phyloP scores from a whole-genome alignment of 2,888 invertebrate genomes.

The Aproaerema taeniolella region DNA sequence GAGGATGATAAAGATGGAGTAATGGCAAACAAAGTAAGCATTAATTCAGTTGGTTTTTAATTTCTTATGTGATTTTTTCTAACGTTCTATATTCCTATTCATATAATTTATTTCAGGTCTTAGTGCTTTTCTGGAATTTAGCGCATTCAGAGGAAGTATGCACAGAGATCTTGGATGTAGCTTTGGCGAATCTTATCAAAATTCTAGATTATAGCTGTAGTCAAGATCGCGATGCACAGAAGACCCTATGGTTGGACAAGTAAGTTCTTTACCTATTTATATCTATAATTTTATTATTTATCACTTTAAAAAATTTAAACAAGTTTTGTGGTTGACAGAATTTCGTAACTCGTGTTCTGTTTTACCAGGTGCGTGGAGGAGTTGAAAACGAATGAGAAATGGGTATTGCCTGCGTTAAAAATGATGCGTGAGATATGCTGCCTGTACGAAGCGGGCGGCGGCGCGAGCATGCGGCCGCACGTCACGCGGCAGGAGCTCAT shows the following conservation, averaged over 20 bases:
- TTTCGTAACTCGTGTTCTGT: neutral
- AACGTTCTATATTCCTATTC: neutral
- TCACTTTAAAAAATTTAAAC: neutral
- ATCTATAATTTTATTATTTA: neutral
- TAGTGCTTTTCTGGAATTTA: slow-evolving; percentile 97
- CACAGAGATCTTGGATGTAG: slow-evolving; percentile 98
- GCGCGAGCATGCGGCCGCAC: slow-evolving; percentile 58
- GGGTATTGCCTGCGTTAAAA: slow-evolving; percentile 96
- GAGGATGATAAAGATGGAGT: slow-evolving; percentile 99
- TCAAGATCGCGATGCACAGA: slow-evolving; percentile 97
- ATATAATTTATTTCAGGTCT: slow-evolving; percentile 71
- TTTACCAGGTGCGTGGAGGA: slow-evolving; percentile 89
- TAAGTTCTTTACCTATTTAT: slow-evolving; percentile 46
- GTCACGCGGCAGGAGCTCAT: slow-evolving; percentile 85
- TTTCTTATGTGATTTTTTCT: too few species aligned
- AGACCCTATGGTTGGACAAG: slow-evolving; percentile 96
- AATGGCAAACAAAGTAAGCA: slow-evolving; percentile 94
- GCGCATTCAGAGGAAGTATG: slow-evolving; percentile 97
- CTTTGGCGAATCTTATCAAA: slow-evolving; percentile 95
- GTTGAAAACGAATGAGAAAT: slow-evolving; percentile 89
- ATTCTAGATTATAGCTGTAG: slow-evolving; percentile 98
- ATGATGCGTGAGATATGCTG: slow-evolving; percentile 97
- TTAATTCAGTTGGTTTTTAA: neutral
- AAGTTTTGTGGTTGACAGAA: neutral
- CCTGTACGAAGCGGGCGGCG: slow-evolving; percentile 90